Base-by-base conservation (phyloP, 2,888 invertebrate species). In the Nemoura dubitans region DNA sequence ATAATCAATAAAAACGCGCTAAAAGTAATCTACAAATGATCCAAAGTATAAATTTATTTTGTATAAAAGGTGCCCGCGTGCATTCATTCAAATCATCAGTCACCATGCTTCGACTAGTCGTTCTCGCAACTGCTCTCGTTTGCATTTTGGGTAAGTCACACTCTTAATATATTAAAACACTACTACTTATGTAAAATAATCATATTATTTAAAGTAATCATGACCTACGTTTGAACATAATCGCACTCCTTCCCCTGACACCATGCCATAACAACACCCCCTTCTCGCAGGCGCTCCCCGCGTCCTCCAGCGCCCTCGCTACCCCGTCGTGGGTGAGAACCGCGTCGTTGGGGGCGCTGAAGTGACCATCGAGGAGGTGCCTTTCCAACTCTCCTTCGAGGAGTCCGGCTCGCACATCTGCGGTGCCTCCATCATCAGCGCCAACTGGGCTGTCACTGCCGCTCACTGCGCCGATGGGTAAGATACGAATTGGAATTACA, bases 351-450 rank as follows among this genome's bases (percentile, higher is more conserved):
- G 84, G 76, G 84, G 84, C 25, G 27, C 27, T 16, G 84, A 84
- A 14, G 84, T 84, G 27, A 59, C 26, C 84, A 84, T 84, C 59
- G 59, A 3, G 0, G 29, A 76, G 26, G 28, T 59, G 10, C 86
- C 80, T 3, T 84, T n/a, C 25, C 86, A 86, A 42, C 28, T 86
- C 26, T 83, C 86, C 36, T 81, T 78, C 81, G 84, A 76, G 28
- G 59, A 76, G 28, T 27, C 0, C 77, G 36, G 36, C 0, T 76
- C 76, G 7, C 86, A 84, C 84, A 83, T 83, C n/a, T 86, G 86
- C 78, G 86, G 86, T 7, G 86, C 84, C n/a, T 83, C 86, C 28
- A 76, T 84, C 86, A 77, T 86, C 84, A 84, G 77, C 77, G 29
- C 29, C 0, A n/a, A 77, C 5, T 84, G 84, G 84, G 86, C 80